phyloP scores from a whole-genome alignment of 2,113 vertebrate species.

The Hiodon alosoides region DNA sequence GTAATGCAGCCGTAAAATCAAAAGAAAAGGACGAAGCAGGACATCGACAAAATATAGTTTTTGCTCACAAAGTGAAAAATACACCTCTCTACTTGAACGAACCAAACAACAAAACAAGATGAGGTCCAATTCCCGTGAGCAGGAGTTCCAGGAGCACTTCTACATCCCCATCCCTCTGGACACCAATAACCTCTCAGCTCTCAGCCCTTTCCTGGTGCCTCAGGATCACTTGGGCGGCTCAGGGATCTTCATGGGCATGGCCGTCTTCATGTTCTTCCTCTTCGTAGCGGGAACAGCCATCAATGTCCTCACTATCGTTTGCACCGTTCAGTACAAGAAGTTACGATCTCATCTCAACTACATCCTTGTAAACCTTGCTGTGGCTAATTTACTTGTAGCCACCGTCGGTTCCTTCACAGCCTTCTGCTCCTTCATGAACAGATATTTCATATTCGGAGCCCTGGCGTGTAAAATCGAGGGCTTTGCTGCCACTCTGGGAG shows the following conservation, averaged over 20 bases:
- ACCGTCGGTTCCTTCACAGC: conserved; percentile 58
- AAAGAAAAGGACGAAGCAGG: background rate
- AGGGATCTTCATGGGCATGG: conserved; percentile 52
- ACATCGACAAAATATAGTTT: background rate
- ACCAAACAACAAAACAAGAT: conserved; percentile 30
- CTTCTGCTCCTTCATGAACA: conserved; percentile 58
- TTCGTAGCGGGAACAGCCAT: conserved; percentile 49
- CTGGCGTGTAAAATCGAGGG: conserved; percentile 67
- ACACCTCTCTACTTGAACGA: background rate
- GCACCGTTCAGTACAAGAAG: conserved; percentile 65
- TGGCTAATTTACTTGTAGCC: conserved; percentile 64
- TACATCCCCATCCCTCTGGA: conserved; percentile 62
- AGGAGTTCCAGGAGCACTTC: conserved; percentile 63
- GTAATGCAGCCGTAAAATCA: conserved; percentile 1
- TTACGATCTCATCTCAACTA: conserved; percentile 71
- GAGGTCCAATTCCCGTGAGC: conserved; percentile 36
- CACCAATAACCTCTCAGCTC: conserved; percentile 52
- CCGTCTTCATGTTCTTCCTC: conserved; percentile 61
- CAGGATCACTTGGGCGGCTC: conserved; percentile 65
- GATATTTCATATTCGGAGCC: conserved; percentile 61
- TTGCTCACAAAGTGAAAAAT: background rate
- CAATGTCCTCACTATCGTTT: conserved; percentile 59
- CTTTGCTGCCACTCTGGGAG: conserved; percentile 60
- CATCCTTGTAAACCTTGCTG: conserved; percentile 69
- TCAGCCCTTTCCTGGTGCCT: conserved; percentile 67